Evolutionary conservation across 1,140 invertebrate genomes (phyloP).

Genomic region (Galleria mellonella): DNA sequence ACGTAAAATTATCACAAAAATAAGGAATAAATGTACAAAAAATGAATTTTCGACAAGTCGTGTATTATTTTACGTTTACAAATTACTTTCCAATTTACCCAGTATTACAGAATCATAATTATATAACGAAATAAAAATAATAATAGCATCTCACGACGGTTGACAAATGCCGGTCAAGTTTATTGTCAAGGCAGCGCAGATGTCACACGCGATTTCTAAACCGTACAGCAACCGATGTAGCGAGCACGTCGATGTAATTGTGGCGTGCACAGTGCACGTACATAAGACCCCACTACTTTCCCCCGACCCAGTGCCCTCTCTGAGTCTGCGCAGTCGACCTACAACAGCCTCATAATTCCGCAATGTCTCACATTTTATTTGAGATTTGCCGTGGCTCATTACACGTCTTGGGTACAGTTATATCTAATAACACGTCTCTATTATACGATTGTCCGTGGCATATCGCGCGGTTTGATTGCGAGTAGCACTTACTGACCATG

Average conservation of each 20-base stretch:
- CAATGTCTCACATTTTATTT: constrained; percentile 62
- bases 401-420: constrained; percentile 47
- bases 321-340: constrained; percentile 38
- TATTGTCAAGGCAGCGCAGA: constrained; percentile 1
- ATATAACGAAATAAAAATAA: neutral
- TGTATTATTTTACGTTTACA: too few species aligned
- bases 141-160: neutral
- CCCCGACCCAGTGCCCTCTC: constrained; percentile 69
- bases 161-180: neutral
- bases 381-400: constrained; percentile 44
- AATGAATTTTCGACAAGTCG: too few species aligned
- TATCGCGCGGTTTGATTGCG: constrained; percentile 16
- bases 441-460: constrained; percentile 30
- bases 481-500: constrained; percentile 1
- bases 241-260: constrained; percentile 39
- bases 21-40: too few species aligned
- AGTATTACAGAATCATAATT: too few species aligned
- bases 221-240: constrained; percentile 8
- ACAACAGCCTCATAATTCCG: constrained; percentile 57
- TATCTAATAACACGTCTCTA: constrained; percentile 40
- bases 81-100: too few species aligned
- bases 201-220: constrained; percentile 12
- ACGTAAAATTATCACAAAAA: too few species aligned
- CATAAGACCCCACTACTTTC: constrained; percentile 61
- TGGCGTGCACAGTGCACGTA: constrained; percentile 54